Evolutionary conservation across 2,797 vertebrate genomes (phyloP), one percentile per base, ranked within the genome.

Genomic region (Sebastiscus albofasciatus): DNA sequence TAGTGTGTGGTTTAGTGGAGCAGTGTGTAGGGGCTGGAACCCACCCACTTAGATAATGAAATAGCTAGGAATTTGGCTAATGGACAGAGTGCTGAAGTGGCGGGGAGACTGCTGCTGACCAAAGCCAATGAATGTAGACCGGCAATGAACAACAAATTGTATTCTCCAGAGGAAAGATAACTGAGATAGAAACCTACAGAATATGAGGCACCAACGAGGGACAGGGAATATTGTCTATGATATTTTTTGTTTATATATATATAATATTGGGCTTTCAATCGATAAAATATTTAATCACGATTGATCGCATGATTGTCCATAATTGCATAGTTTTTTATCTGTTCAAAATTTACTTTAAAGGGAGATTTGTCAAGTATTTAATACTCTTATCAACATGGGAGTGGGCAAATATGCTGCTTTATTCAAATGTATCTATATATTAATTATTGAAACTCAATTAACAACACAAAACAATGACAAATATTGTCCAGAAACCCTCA

Each of bases 31-130:
- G 9, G 70, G 65, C 39, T 67, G 74, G 36, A 82, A 61, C 75
- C 67, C 74, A 84, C 67, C 81, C 79, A 87, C 86, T 91, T 88
- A 80, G 82, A 91, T 94, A 93, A 95, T 93, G 85, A 94, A 95
- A 88, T 87, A 88, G 85, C 64, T 62, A 31, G 52, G 69, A 89
- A 87, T 92, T 82, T 90, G 58, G 65, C 86, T 94, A 94, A 95
- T 94, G 94, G 89, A 86, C 58, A 78, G 70, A 79, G 88, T 49
- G 75, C 76, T 87, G 16, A 26, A 82, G 75, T 56, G 76, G 79
- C 12, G 39, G 72, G 70, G 54, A 80, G 88, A 75, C 76, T 76
- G 64, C 33, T 75, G 77, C 77, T 36, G 77, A 83, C 75, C 74
- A 56, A 55, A 81, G 75, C 61, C 26, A 59, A 72, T 77, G 75